Base-by-base conservation (phyloP, 2,888 invertebrate genomes). In the Leptinotarsa rubiginosa region DNA sequence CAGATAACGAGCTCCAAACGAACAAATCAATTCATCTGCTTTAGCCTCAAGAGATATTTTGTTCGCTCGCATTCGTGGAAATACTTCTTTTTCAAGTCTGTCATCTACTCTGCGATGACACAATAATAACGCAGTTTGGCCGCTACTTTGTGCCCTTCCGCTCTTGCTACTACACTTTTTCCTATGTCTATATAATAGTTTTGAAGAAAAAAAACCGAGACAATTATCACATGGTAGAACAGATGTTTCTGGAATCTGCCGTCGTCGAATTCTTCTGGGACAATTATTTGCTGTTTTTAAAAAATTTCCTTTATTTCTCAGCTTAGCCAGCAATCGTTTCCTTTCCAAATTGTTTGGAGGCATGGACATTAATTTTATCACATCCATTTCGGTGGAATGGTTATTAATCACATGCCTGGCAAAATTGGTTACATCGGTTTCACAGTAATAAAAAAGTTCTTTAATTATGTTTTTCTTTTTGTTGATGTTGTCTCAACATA, bases 181-280 rank as follows among this genome's bases (percentile, higher is more conserved):
- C 73, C 72, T 76, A 69, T 81, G 80, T 12, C 78, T 56, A 81
- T 20, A 81, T 25, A 25, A 66, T 10, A 73, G 71, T 73, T 78
- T 81, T 12, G 69, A 20, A 4, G 80, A 77, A 74, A 75, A 81
- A 64, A 76, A 80, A 0, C 80, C 81, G 18, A 78, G 65, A 72
- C 81, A 81, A 68, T 77, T 56, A 25, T 54, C 69, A 70, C 80
- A 81, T 4, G 80, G 78, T 22, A 81, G 69, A 22, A 75, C 15
- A 65, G 70, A n/a, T 50, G 3, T 22, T 65, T 47, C 47, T 68
- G 59, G 69, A 69, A 62, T 69, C 47, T 49, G 62, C 31, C 31
- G 5, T 5, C 31, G 31, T 5, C 31, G 31, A 31, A 31, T 5
- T 31, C 31, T 31, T 31, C 31, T 31, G 31, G 31, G 31, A 31